A percentile compares a stretch with the other conserved stretches of the same genome.
These are phyloP conservation scores for Prietella phreatophila DNA, from an alignment of 2,113 vertebrate species.

Conservation along the genomic window DNA sequence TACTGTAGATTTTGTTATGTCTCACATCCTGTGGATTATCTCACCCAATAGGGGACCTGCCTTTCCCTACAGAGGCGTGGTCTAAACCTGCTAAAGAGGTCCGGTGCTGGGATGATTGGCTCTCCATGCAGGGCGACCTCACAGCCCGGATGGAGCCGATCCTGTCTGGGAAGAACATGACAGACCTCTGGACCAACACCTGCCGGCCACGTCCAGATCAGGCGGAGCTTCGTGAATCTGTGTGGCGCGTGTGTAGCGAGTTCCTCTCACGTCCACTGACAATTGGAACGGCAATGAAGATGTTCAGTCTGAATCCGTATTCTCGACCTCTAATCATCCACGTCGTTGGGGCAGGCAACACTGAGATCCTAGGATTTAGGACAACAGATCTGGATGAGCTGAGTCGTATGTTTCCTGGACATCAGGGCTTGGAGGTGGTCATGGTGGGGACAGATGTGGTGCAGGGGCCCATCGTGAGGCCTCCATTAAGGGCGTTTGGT, in stretches of 20 bases:
- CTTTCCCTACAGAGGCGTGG: conserved; percentile 77
- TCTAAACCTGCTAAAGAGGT: conserved; percentile 67
- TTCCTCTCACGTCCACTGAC: conserved; percentile 83
- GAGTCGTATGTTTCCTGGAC: conserved; percentile 80
- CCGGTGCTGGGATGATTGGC: conserved; percentile 84
- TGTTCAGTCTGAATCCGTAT: conserved; percentile 74
- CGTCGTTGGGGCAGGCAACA: conserved; percentile 81
- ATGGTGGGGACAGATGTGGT: conserved; percentile 88
- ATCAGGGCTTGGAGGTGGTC: conserved; percentile 82
- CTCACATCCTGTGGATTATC: background rate
- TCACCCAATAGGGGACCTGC: conserved; percentile 5
- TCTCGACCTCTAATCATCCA: conserved; percentile 80
- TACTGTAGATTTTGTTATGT: background rate
- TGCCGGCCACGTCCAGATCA: conserved; percentile 76
- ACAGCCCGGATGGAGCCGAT: conserved; percentile 69
- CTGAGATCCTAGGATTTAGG: conserved; percentile 81
- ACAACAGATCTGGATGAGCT: conserved; percentile 84
- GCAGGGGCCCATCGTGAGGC: conserved; percentile 74
- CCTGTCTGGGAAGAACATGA: conserved; percentile 76
- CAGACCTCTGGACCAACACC: conserved; percentile 77
- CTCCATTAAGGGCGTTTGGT: conserved; percentile 67
- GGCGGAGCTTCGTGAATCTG: conserved; percentile 72
- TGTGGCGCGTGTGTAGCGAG: conserved; percentile 84
- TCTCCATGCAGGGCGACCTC: conserved; percentile 81
- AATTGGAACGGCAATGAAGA: conserved; percentile 75